phyloP scores from a whole-genome alignment of 2,113 vertebrate species.

The Tenrec ecaudatus region DNA sequence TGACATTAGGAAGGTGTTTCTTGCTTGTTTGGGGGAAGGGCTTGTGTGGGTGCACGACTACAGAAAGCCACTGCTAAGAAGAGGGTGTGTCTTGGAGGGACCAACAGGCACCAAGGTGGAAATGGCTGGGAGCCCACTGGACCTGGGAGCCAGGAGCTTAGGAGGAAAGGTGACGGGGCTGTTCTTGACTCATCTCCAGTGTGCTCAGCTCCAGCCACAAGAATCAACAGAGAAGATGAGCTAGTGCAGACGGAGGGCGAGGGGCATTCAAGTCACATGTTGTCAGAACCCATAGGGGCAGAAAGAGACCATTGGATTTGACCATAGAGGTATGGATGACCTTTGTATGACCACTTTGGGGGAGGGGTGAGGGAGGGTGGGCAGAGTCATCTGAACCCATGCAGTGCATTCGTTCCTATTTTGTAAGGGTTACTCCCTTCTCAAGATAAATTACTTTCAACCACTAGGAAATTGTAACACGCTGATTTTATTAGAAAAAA shows the following conservation, averaged over 20 bases:
- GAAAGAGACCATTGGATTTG: neutral
- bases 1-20: too few species aligned
- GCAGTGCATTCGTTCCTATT: neutral
- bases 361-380: neutral
- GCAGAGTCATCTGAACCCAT: neutral
- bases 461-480: conserved; percentile 54
- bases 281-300: neutral
- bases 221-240: neutral
- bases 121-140: neutral
- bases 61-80: too few species aligned
- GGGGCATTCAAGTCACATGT: neutral
- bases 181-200: neutral
- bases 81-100: too few species aligned
- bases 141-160: neutral
- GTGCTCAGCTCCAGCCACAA: neutral
- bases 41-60: too few species aligned
- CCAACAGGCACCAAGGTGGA: neutral
- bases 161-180: neutral
- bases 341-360: neutral
- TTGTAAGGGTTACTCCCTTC: conserved; percentile 23
- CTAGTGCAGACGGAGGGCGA: neutral
- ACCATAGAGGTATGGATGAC: neutral
- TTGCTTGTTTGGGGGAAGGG: too few species aligned
- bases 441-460: conserved; percentile 51
- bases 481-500: conserved; percentile 68